phyloP scores from a whole-genome alignment of 2,797 vertebrate species.

The Lepilemur septentrionalis region DNA sequence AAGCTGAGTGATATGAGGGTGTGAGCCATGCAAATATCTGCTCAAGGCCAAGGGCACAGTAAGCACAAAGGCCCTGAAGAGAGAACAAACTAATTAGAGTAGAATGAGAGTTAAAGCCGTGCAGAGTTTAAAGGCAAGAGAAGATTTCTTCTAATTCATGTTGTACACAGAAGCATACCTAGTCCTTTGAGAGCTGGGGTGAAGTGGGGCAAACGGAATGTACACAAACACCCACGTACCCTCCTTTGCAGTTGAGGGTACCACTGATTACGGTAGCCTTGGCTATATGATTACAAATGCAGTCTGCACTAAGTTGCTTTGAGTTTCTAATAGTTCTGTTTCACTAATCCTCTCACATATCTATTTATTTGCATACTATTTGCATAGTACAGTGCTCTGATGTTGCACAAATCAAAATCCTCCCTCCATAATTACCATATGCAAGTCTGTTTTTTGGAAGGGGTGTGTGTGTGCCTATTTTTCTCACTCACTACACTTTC shows the following conservation, averaged over 20 bases:
- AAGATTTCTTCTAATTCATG: not conserved
- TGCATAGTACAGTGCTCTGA: not conserved
- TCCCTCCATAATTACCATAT: not conserved
- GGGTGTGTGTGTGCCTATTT: not conserved
- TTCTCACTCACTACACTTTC: not conserved
- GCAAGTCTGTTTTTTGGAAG: not conserved
- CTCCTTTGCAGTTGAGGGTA: not conserved
- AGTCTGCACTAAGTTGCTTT: not conserved
- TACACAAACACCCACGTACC: not conserved
- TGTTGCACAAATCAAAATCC: not conserved
- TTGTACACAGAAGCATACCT: not conserved
- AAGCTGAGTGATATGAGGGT: not conserved
- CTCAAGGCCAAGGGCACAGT: not conserved
- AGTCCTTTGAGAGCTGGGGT: not conserved
- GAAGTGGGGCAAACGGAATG: not conserved
- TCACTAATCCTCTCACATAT: not conserved
- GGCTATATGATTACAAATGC: not conserved
- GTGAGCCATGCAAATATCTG: not conserved
- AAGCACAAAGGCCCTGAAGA: not conserved
- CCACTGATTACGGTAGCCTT: not conserved
- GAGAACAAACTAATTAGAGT: not conserved
- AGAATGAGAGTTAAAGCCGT: not conserved
- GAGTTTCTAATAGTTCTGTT: not conserved
- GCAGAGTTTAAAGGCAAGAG: not conserved
- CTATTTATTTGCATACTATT: not conserved